Conservation (phyloP, 2,888 invertebrate genomes). For the Polia nebulosa region DNA sequence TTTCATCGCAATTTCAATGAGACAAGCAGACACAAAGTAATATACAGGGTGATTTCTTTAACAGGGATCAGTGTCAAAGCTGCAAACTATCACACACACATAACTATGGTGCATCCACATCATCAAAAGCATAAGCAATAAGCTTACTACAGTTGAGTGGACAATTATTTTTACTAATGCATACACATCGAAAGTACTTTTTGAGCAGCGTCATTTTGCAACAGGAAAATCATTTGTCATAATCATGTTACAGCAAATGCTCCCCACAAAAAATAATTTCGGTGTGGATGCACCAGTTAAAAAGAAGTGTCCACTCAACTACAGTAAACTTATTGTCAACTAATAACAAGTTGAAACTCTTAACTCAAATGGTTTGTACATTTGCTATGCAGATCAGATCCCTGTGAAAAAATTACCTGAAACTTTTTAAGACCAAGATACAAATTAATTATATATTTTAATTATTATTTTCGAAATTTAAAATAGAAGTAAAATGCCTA, state of each 20-base stretch:
- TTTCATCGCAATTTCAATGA: conserved; percentile 2
- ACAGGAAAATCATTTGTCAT: background rate
- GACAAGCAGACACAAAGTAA: conserved; percentile 48
- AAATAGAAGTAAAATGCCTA: conserved; percentile 2
- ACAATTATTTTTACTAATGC: too few species aligned
- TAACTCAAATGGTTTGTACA: conserved; percentile 1
- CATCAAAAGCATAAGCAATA: too few species aligned
- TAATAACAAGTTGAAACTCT: background rate
- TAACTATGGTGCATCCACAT: too few species aligned
- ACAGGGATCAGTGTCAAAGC: conserved; percentile 1
- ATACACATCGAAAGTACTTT: background rate
- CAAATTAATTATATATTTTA: conserved; percentile 9
- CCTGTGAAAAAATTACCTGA: conserved; percentile 9
- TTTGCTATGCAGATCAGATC: background rate
- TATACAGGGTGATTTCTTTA: conserved; percentile 9
- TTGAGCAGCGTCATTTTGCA: background rate
- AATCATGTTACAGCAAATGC: too few species aligned
- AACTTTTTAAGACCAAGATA: conserved; percentile 6
- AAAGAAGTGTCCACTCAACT: background rate
- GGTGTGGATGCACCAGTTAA: background rate
- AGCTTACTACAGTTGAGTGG: too few species aligned
- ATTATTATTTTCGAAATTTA: conserved; percentile 13
- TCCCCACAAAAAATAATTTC: background rate
- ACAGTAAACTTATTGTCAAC: background rate
- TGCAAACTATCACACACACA: background rate